Evolutionary conservation across 2,113 vertebrate species (phyloP).

Genomic region (Muntiacus muntjak): DNA sequence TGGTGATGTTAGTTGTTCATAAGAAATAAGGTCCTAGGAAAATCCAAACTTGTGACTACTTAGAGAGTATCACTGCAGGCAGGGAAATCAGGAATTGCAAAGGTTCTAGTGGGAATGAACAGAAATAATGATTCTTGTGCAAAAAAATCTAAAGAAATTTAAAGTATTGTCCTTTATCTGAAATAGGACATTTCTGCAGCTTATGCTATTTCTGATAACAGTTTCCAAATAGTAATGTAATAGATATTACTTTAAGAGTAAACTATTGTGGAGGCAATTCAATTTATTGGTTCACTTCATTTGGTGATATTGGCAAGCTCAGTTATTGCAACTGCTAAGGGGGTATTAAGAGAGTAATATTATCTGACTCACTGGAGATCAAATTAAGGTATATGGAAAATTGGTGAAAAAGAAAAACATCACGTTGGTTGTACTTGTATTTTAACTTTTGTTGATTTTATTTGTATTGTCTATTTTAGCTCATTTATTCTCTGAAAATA

Average conservation of each 20-base stretch:
- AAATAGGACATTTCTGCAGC: not conserved
- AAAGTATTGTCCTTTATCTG: not conserved
- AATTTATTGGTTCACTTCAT: constrained; percentile 70
- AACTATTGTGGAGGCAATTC: constrained; percentile 44
- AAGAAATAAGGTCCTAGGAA: not conserved
- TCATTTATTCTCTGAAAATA: not conserved
- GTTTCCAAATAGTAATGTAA: constrained; percentile 3
- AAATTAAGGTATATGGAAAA: constrained; percentile 30
- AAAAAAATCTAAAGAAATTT: not conserved
- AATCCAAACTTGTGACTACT: not conserved
- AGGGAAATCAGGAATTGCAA: not conserved
- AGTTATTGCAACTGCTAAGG: constrained; percentile 28
- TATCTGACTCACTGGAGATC: constrained; percentile 4
- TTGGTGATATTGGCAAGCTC: constrained; percentile 17
- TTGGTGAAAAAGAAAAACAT: not conserved
- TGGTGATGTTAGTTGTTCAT: not conserved
- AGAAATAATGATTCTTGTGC: not conserved
- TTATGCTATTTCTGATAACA: constrained; percentile 40
- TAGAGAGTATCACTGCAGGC: not conserved
- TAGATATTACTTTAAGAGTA: constrained; percentile 35
- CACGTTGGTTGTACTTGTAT: not conserved
- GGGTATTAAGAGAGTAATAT: constrained; percentile 52
- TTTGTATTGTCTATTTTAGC: not conserved
- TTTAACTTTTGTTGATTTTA: not conserved
- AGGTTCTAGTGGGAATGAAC: not conserved